Evolutionary conservation across 2,797 vertebrate species (phyloP).

Genomic region (Hafferia zeledoni): DNA sequence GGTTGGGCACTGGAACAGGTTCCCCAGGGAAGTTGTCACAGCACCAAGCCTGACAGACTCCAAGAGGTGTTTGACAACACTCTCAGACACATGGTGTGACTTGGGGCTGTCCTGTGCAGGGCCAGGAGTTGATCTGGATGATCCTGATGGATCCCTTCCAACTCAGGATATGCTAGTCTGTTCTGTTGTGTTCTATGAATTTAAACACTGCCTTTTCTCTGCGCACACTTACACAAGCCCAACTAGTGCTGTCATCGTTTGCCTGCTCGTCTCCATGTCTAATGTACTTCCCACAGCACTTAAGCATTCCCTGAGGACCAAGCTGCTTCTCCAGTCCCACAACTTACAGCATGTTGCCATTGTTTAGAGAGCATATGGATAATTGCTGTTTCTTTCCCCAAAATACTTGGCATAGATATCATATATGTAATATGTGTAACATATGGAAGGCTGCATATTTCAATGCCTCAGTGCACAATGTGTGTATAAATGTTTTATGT

Average conservation of each 20-base stretch:
- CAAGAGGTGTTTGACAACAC: neutral
- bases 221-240: rapidly evolving
- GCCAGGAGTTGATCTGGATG: neutral
- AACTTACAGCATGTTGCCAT: neutral
- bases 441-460: neutral
- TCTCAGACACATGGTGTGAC: neutral
- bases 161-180: neutral
- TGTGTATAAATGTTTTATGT: neutral
- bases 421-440: neutral
- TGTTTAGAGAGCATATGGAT: neutral
- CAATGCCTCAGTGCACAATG: neutral
- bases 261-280: neutral
- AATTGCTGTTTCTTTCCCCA: neutral
- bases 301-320: rapidly evolving
- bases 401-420: neutral
- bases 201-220: neutral
- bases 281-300: neutral
- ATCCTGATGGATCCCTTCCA: neutral
- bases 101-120: neutral
- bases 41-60: neutral
- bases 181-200: neutral
- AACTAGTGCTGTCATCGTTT: rapidly evolving
- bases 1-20: neutral
- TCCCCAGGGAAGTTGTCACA: neutral
- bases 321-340: neutral